Base-by-base conservation (phyloP, 2,797 vertebrate species). In the Hirundo rustica region DNA sequence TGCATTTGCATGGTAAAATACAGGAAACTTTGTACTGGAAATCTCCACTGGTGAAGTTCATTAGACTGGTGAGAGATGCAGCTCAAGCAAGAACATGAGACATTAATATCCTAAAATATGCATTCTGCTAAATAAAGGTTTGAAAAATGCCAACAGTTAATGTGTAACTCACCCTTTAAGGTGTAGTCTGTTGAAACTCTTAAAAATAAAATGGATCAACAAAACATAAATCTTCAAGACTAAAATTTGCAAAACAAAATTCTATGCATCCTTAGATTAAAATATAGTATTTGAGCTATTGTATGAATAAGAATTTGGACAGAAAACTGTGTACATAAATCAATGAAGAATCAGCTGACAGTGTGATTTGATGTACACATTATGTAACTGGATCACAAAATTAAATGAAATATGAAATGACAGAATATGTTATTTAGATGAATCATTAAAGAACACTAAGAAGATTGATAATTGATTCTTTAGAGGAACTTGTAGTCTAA, bases 361-460 rank as follows among this genome's bases (percentile, higher is more conserved):
- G 68, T 91, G 79, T 14, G 73, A 90, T 73, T 62, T 85, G 83
- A 89, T 93, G 55, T 92, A 70, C 76, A 47, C 61, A 23, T 96
- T 96, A 92, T 85, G 60, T 91, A 93, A 95, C 62, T 93, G 92
- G 40, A 81, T 96, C 84, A 77, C 51, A 75, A 93, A 94, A 78
- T 68, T 82, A 96, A 97, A 96, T 95, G 11, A 96, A 97, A 96
- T 95, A 96, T 89, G 96, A 96, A 97, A 91, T 95, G 76, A 30
- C 57, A 95, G 72, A 89, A 76, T 65, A 14, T 22, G 21, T 86
- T 87, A 78, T 96, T 97, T 88, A 92, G 45, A 81, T 32, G 16
- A 95, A 74, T 73, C 57, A 61, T 78, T 79, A 88, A 92, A 83
- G 62, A 61, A 53, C 4, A 2, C 16, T 71, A 66, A 51, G 75